These are phyloP conservation scores for Panagrolaimus sp. DNA, from an alignment of 1,140 invertebrate species.

Conservation along the genomic window DNA sequence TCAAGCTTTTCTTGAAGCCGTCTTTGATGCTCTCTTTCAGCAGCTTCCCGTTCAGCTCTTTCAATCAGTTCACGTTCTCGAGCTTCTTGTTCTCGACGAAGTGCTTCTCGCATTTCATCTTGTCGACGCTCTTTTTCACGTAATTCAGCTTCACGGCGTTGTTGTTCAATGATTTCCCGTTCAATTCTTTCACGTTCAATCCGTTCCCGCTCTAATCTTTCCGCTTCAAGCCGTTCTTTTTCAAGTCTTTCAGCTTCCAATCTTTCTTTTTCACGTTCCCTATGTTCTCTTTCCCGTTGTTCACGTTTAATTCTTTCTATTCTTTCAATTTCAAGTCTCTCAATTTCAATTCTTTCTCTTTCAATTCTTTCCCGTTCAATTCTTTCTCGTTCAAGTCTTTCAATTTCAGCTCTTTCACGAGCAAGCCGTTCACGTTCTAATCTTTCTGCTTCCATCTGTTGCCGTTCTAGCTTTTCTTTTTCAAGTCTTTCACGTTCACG, in stretches of 20 bases:
- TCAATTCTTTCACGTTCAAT: constrained; percentile 51
- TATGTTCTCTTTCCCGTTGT: constrained; percentile 44
- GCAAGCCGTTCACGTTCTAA: constrained; percentile 49
- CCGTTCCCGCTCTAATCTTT: constrained; percentile 43
- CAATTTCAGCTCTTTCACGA: constrained; percentile 42
- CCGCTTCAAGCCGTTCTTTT: constrained; percentile 32
- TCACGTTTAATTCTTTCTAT: constrained; percentile 51
- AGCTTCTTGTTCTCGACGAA: constrained; percentile 27
- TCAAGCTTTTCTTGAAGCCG: constrained; percentile 21
- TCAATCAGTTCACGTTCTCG: constrained; percentile 35
- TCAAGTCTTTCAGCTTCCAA: constrained; percentile 22
- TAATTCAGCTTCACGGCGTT: constrained; percentile 43
- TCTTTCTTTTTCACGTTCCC: constrained; percentile 37
- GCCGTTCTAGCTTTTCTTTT: constrained; percentile 38
- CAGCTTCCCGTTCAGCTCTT: constrained; percentile 22
- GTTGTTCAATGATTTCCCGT: constrained; percentile 46
- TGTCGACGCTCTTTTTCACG: constrained; percentile 41
- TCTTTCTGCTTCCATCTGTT: constrained; percentile 39
- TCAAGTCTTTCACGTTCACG: constrained; percentile 43
- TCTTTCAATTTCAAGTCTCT: constrained; percentile 39
- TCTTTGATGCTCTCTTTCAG: constrained; percentile 35
- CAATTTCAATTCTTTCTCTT: constrained; percentile 45
- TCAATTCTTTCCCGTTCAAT: constrained; percentile 42
- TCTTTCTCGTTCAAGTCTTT: constrained; percentile 45
- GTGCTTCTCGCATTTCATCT: constrained; percentile 34